Evolutionary conservation across 1,140 invertebrate species (phyloP), one percentile per base, ranked within the genome.

Genomic region (Nasonia vitripennis): DNA sequence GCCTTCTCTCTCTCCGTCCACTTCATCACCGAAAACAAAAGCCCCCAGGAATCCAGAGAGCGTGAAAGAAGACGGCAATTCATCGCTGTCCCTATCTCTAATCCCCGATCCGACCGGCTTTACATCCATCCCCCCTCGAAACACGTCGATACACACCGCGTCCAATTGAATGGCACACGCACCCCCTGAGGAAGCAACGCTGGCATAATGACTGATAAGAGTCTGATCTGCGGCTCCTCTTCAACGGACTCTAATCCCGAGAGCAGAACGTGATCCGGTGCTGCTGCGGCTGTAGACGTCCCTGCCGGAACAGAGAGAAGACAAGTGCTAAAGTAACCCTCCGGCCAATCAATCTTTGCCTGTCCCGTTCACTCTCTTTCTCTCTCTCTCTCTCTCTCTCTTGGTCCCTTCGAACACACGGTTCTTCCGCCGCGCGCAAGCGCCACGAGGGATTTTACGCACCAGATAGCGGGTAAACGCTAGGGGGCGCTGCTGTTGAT

Each of bases 311-410:
- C 27, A 73, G 45, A 48, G 17, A 14, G n/a, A 45, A 79, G 81
- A 83, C 68, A 87, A 87, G 77, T 73, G 84, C 81, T 62, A 87
- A 85, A 86, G 81, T 83, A 83, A 80, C 82, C 85, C 71, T 68
- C 48, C 20, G 37, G 55, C 78, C 77, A 75, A 87, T 86, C 87
- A 84, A 86, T 87, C 81, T 86, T 87, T 7, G 41, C 41, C 80
- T 51, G 14, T 75, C 81, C 14, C n/a, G 20, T 41, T 77, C 51
- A 7, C 34, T 41, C 34, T 7, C 71, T 67, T 55, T 2, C 34
- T n/a, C 27, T 27, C 51, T 41, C 34, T 75, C 73, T 2, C 34
- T n/a, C 51, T 41, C 34, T 7, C 71, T 67, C 73, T 2, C n/a
- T n/a, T 27, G 27, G 27, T 1, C 27, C 27, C 14, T 62, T 62